Conservation (phyloP, 1,140 invertebrate genomes). For the Galendromus occidentalis region DNA sequence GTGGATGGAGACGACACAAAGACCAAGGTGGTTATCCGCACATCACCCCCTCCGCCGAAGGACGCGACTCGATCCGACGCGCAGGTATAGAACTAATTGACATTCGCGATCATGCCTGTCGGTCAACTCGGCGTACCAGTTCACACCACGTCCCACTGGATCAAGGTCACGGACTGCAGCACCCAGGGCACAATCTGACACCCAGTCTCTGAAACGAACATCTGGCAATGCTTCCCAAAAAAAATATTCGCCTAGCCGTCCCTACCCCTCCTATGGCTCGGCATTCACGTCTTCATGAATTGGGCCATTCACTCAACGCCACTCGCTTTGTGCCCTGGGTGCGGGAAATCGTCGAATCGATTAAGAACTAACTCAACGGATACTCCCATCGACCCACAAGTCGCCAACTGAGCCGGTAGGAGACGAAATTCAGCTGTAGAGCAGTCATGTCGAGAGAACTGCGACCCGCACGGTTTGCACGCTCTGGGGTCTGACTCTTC, state of each 20-base stretch:
- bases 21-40: slow-evolving; percentile 11
- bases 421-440: too few species aligned
- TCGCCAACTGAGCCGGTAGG: too few species aligned
- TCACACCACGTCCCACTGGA: neutral
- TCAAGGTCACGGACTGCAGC: neutral
- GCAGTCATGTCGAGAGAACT: neutral
- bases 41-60: neutral
- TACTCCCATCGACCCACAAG: too few species aligned
- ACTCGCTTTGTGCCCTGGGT: neutral
- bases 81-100: neutral
- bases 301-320: too few species aligned
- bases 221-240: neutral
- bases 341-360: neutral
- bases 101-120: too few species aligned
- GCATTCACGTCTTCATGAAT: neutral
- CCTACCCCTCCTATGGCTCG: slow-evolving; percentile 9
- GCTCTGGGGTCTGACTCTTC: neutral
- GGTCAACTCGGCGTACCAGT: neutral
- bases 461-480: neutral
- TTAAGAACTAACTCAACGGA: too few species aligned
- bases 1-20: slow-evolving; percentile 12
- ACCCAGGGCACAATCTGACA: neutral
- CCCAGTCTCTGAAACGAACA: slow-evolving; percentile 2
- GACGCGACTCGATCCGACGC: slow-evolving; percentile 3
- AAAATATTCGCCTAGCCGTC: neutral